Base-by-base conservation (phyloP, 2,113 vertebrate species). In the Sisor rabdophorus region DNA sequence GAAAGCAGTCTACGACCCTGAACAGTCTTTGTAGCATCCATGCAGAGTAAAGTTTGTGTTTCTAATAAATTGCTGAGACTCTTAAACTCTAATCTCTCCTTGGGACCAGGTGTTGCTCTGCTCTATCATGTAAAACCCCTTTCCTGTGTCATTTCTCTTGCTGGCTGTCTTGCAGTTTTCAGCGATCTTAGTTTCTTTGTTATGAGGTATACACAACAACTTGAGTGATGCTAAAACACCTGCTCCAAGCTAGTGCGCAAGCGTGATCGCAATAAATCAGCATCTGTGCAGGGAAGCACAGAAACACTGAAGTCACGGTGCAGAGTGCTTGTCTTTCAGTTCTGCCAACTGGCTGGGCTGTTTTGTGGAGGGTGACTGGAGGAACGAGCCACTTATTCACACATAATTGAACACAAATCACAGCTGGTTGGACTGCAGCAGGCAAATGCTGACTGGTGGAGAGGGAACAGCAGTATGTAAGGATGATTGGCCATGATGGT, bases 241-340 rank as follows among this genome's bases (percentile, higher is more conserved):
- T 28, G 64, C 84, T 87, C 85, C 83, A 82, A 86, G 85, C 81
- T 81, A 28, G 58, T 36, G 44, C 58, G 15, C 36, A 75, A 77
- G 74, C 20, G n/a, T n/a, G n/a, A n/a, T n/a, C n/a, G 47, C 71
- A 76, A 75, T 81, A 81, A 81, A 84, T 84, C 82, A 81, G 63
- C 63, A 77, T 28, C 40, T 48, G 59, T 28, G 63, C 30, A 15
- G 22, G 56, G 67, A 54, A 60, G 13, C 32, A 40, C 20, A 44
- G 55, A 16, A 17, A 71, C 56, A 58, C 77, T 10, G 24, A 55
- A 59, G 44, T 65, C 50, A 58, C 75, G 61, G 61, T 77, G 74
- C 12, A 11, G 50, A 16, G 50, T 22, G 61, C 44, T 24, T 75
- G n/a, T 63, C 61, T 75, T 50, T 10, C 58, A 32, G 61, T 71